Percentiles rank a stretch among this genome's conserved stretches.
Evolutionary conservation across 2,797 vertebrate species (phyloP).

Genomic region (Thaleichthys pacificus): DNA sequence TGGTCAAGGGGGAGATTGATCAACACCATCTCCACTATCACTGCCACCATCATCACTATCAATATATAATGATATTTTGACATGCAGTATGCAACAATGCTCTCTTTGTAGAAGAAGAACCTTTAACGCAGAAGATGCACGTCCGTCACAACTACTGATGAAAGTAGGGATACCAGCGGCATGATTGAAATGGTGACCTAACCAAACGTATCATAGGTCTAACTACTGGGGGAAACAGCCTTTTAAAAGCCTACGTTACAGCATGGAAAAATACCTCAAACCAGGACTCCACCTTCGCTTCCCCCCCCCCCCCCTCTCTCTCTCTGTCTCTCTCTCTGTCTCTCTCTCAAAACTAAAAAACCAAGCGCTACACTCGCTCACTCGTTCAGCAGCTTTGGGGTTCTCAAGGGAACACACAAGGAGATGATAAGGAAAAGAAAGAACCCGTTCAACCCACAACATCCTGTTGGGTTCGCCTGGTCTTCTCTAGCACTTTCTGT

Average conservation of each 20-base stretch:
- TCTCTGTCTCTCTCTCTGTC: not conserved
- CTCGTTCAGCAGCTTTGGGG: slow-evolving; percentile 8
- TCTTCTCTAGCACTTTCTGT: not conserved
- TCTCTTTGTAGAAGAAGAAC: too few relatives aligned
- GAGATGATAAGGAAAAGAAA: not conserved
- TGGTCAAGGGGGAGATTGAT: not conserved
- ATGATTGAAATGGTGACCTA: too few relatives aligned
- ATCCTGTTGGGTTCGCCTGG: slow-evolving; percentile 27
- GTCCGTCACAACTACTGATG: too few relatives aligned
- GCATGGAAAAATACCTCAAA: not conserved
- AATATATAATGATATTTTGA: too few relatives aligned
- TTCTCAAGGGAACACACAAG: slow-evolving; percentile 1
- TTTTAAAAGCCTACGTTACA: not conserved
- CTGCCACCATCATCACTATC: too few relatives aligned
- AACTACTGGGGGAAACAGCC: not conserved
- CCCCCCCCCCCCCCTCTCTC: not conserved
- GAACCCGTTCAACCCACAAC: slow-evolving; percentile 6
- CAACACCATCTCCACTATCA: too few relatives aligned
- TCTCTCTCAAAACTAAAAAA: not conserved
- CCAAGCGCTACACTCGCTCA: not conserved
- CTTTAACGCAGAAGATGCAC: too few relatives aligned
- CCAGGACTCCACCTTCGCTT: not conserved
- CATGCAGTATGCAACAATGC: too few relatives aligned
- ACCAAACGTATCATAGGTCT: too few relatives aligned
- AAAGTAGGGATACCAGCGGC: too few relatives aligned